Percentiles rank a stretch among this genome's conserved stretches.
These are phyloP conservation scores for Drosophila kanekoi DNA, from an alignment of 2,888 invertebrate genomes.

Conservation along the genomic window DNA sequence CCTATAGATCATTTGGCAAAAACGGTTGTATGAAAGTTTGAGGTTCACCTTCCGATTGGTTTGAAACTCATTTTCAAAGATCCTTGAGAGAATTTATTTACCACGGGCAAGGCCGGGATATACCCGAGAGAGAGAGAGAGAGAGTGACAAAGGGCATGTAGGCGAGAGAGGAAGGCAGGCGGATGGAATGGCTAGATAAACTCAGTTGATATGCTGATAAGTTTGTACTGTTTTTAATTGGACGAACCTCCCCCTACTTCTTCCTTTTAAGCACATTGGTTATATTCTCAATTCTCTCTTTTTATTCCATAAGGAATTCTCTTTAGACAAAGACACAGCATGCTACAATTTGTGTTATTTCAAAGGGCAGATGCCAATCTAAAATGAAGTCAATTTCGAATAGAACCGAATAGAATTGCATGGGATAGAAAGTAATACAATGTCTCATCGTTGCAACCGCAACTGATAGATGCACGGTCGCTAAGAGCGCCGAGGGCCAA, in stretches of 20 bases:
- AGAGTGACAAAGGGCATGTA: no score
- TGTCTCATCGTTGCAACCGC: slow-evolving; percentile 48
- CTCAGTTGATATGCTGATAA: background rate
- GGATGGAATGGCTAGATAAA: no score
- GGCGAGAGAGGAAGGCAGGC: background rate
- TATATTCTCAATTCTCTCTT: background rate
- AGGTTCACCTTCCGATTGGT: no score
- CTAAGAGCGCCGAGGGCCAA: slow-evolving; percentile 8
- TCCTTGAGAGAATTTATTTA: no score
- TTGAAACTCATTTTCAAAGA: no score
- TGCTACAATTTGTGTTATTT: slow-evolving; percentile 18
- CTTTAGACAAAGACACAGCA: slow-evolving; percentile 15
- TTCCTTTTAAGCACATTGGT: background rate
- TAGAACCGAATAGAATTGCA: slow-evolving; percentile 16
- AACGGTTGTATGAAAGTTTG: no score
- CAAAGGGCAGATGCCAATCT: slow-evolving; percentile 65
- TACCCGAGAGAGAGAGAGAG: no score
- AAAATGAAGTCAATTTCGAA: slow-evolving; percentile 66
- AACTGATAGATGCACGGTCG: slow-evolving; percentile 63
- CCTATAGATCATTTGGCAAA: no score
- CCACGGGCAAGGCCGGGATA: no score
- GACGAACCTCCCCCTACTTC: background rate
- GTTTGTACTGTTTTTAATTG: background rate
- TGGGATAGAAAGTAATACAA: background rate
- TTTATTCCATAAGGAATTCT: slow-evolving; percentile 24